phyloP scores from a whole-genome alignment of 2,888 invertebrate genomes.

The Nudaria mundana region DNA sequence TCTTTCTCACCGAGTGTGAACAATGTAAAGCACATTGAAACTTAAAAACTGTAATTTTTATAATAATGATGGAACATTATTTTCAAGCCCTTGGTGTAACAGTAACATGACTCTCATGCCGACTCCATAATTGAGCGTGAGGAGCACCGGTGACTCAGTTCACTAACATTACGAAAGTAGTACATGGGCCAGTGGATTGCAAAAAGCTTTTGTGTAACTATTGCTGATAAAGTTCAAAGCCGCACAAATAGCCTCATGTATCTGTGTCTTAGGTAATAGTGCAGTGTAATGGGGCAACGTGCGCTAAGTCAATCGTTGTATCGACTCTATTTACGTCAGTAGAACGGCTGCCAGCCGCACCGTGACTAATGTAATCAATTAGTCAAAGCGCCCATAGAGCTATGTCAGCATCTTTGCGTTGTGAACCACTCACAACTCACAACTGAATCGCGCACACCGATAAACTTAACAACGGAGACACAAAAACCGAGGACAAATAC shows the following conservation, averaged over 20 bases:
- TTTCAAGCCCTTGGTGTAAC: too few species aligned
- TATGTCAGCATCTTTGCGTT: conserved; percentile 54
- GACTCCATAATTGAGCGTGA: too few species aligned
- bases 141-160: too few species aligned
- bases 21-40: too few species aligned
- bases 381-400: conserved; percentile 64
- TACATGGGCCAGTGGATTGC: too few species aligned
- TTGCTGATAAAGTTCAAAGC: conserved; percentile 9
- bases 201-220: background rate
- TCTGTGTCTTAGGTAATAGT: conserved; percentile 28
- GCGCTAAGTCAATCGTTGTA: conserved; percentile 65
- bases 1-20: too few species aligned
- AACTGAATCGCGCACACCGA: conserved; percentile 38
- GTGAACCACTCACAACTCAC: too few species aligned
- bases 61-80: too few species aligned
- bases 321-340: conserved; percentile 66
- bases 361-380: conserved; percentile 71
- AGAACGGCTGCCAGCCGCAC: conserved; percentile 47
- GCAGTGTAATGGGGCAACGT: conserved; percentile 57
- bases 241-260: conserved; percentile 3
- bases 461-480: conserved; percentile 36
- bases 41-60: too few species aligned
- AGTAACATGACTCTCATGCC: too few species aligned
- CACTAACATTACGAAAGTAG: background rate
- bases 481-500: conserved; percentile 21